phyloP scores from a whole-genome alignment of 2,797 vertebrate species.

The Nannoperca obscura region DNA sequence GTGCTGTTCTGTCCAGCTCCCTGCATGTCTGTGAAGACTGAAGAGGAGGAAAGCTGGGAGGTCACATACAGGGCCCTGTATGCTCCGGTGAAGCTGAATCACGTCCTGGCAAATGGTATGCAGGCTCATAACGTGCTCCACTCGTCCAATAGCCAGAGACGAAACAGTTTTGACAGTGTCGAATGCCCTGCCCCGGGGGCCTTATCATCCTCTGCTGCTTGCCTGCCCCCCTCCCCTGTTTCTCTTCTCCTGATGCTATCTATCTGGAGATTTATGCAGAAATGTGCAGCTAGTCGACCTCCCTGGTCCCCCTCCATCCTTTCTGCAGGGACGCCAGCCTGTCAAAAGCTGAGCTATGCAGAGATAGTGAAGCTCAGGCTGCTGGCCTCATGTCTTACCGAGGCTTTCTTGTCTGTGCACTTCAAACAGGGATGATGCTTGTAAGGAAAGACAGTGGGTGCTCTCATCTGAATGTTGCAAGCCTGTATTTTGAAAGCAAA shows the following conservation, averaged over 20 bases:
- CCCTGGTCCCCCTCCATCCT: constrained; percentile 79
- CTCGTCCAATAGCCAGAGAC: constrained; percentile 80
- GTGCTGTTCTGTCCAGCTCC: constrained; percentile 64
- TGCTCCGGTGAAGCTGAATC: constrained; percentile 79
- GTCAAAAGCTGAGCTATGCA: constrained; percentile 82
- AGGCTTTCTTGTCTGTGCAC: constrained; percentile 74
- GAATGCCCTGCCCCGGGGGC: constrained; percentile 80
- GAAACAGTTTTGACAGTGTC: constrained; percentile 84
- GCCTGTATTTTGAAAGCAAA: constrained; percentile 41
- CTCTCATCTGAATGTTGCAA: constrained; percentile 55
- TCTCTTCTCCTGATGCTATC: constrained; percentile 82
- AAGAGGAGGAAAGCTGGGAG: constrained; percentile 56
- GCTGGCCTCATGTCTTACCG: constrained; percentile 76
- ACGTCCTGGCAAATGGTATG: constrained; percentile 79
- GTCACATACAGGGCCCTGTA: constrained; percentile 76
- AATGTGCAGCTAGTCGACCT: constrained; percentile 81
- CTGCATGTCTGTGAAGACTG: constrained; percentile 63
- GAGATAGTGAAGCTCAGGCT: constrained; percentile 77
- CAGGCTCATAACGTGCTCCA: constrained; percentile 79
- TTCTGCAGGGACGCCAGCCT: constrained; percentile 79
- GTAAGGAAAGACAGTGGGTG: constrained; percentile 59
- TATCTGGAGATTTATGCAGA: constrained; percentile 84
- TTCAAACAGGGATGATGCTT: constrained; percentile 71
- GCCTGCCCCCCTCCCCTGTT: constrained; percentile 74
- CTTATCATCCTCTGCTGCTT: constrained; percentile 81